Evolutionary conservation across 1,140 invertebrate species (phyloP).

Genomic region (Oryctes rhinoceros): DNA sequence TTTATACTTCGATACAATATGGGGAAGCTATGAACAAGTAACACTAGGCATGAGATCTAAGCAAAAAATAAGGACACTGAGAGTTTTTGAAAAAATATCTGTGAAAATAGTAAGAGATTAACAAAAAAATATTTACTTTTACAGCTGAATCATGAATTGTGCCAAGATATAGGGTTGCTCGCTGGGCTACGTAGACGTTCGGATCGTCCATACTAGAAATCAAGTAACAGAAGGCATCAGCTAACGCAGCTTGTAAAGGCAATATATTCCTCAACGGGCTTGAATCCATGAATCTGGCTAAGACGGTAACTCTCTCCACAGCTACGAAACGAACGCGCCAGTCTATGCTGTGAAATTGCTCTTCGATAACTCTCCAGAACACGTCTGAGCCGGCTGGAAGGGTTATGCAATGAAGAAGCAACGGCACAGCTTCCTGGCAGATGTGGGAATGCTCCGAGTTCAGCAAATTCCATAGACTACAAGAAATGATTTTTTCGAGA

Average conservation of each 20-base stretch:
- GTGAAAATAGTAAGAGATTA: conserved; percentile 20
- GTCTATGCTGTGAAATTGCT: conserved; percentile 90
- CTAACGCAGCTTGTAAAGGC: conserved; percentile 89
- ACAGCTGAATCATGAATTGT: conserved; percentile 91
- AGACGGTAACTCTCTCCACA: conserved; percentile 91
- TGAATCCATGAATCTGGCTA: conserved; percentile 92
- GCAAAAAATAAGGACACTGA: conserved; percentile 6
- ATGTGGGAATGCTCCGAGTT: conserved; percentile 94
- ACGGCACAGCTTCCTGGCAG: conserved; percentile 86
- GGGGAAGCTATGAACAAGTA: neutral
- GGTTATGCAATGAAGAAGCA: conserved; percentile 94
- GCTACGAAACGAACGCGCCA: conserved; percentile 92
- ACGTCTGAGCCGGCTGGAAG: conserved; percentile 91
- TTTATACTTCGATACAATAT: neutral
- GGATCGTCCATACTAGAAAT: conserved; percentile 96
- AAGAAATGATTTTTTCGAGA: conserved; percentile 49
- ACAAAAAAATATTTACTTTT: conserved; percentile 64
- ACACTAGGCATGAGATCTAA: conserved; percentile 10
- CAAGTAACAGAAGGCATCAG: conserved; percentile 96
- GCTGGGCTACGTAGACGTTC: conserved; percentile 93
- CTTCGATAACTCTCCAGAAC: conserved; percentile 93
- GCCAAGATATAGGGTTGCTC: conserved; percentile 91
- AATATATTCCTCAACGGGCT: conserved; percentile 84
- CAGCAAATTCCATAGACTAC: conserved; percentile 91
- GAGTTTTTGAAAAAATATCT: conserved; percentile 11